Evolutionary conservation across 2,888 invertebrate species (phyloP).

Genomic region (Vanessa cardui): DNA sequence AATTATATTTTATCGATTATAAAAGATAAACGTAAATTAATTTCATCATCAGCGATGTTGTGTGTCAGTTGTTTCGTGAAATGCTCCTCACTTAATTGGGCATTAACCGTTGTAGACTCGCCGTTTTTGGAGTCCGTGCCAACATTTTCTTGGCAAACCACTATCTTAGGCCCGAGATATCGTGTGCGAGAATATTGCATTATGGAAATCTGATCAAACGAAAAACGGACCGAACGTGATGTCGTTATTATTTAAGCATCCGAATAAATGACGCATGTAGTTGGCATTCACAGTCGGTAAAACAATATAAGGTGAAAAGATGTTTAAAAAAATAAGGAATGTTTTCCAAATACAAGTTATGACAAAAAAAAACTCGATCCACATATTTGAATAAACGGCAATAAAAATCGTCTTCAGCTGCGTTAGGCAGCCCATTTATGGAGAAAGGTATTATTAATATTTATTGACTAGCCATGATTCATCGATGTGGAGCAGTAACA

Average conservation of each 20-base stretch:
- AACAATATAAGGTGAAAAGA: constrained; percentile 12
- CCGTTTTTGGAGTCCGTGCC: constrained; percentile 43
- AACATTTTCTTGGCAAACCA: constrained; percentile 65
- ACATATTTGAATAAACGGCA: too few relatives aligned
- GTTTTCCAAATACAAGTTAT: too few relatives aligned
- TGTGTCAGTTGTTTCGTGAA: constrained; percentile 17
- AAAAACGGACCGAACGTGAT: constrained; percentile 47
- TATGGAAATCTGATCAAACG: constrained; percentile 57
- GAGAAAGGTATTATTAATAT: too few relatives aligned
- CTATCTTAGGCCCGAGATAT: constrained; percentile 40
- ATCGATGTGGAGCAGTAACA: too few relatives aligned
- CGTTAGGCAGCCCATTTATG: too few relatives aligned
- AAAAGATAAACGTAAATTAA: background rate
- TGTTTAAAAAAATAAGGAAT: too few relatives aligned
- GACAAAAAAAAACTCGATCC: too few relatives aligned
- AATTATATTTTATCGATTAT: background rate
- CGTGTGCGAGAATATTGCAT: constrained; percentile 44
- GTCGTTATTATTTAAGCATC: constrained; percentile 9
- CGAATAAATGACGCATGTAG: background rate
- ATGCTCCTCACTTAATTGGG: constrained; percentile 61
- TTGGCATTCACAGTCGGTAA: background rate
- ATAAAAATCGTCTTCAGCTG: too few relatives aligned
- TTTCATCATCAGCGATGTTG: background rate
- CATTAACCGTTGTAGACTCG: constrained; percentile 51
- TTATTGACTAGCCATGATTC: too few relatives aligned